phyloP scores from a whole-genome alignment of 2,113 vertebrate genomes.

The Mellivora capensis region DNA sequence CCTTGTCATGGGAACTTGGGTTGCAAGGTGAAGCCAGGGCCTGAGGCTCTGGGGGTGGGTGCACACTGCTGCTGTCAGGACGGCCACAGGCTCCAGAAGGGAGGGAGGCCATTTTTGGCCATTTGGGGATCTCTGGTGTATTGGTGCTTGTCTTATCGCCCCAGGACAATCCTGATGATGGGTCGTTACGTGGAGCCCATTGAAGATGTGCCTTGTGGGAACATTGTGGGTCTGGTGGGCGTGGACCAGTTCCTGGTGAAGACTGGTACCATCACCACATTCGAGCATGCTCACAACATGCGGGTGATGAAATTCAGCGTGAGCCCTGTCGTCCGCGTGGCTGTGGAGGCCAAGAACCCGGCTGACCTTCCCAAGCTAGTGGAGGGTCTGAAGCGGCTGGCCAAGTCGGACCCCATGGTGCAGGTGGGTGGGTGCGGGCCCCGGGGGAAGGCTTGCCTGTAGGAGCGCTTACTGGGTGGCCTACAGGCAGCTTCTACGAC shows the following conservation, averaged over 20 bases:
- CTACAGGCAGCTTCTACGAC: rapidly evolving
- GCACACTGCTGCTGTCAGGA: rapidly evolving
- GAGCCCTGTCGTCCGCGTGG: slow-evolving; percentile 94
- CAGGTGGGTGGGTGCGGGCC: slow-evolving; percentile 77
- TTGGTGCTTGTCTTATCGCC: rapidly evolving
- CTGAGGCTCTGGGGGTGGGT: background rate
- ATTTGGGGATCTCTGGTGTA: rapidly evolving
- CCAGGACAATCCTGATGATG: slow-evolving; percentile 99
- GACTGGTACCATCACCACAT: slow-evolving; percentile 97
- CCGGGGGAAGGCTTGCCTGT: too few relatives aligned
- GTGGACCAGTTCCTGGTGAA: slow-evolving; percentile 97
- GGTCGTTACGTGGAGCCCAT: slow-evolving; percentile 95
- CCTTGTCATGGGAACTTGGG: rapidly evolving
- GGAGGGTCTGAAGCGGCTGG: slow-evolving; percentile 94
- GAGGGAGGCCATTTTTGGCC: background rate
- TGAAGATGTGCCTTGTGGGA: slow-evolving; percentile 96
- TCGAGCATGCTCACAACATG: slow-evolving; percentile 95
- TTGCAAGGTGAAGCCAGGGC: background rate
- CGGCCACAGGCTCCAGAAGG: background rate
- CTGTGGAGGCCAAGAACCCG: slow-evolving; percentile 95
- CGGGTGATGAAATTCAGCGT: slow-evolving; percentile 98
- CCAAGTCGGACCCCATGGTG: slow-evolving; percentile 98
- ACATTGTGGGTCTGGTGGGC: slow-evolving; percentile 96
- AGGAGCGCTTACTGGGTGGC: rapidly evolving
- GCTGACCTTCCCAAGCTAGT: slow-evolving; percentile 96